These are phyloP conservation scores for Marmota flaviventris DNA, from an alignment of 2,113 vertebrate genomes.

Conservation along the genomic window DNA sequence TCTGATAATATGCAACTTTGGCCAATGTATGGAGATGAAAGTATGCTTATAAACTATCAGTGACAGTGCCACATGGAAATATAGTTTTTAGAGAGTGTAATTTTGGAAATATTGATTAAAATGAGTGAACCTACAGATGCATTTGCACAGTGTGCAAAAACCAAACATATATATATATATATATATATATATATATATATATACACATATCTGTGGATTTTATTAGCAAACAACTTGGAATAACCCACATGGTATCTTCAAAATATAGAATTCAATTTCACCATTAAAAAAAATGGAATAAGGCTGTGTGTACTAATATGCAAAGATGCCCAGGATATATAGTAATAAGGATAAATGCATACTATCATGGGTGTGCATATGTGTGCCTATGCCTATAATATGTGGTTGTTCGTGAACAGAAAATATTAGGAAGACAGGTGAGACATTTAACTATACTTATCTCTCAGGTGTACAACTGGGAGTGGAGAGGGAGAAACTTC, in stretches of 20 bases:
- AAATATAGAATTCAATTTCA: not conserved
- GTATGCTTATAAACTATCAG: not conserved
- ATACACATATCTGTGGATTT: not conserved
- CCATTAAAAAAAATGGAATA: not conserved
- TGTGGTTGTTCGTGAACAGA: not conserved
- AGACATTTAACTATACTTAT: not conserved
- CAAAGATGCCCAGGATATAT: not conserved
- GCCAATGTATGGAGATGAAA: not conserved
- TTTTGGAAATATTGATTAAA: not conserved
- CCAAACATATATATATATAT: too few relatives aligned
- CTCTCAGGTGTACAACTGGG: not conserved
- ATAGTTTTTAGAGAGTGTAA: not conserved
- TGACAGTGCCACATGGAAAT: not conserved
- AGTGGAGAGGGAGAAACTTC: not conserved
- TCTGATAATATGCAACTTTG: not conserved
- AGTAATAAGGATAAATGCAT: not conserved
- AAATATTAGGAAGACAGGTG: not conserved
- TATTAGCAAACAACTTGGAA: slow-evolving; percentile 23
- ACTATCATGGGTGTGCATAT: not conserved
- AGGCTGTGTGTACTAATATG: not conserved
- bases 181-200: too few relatives aligned
- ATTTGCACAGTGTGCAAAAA: not conserved
- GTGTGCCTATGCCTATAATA: not conserved
- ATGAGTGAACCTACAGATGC: not conserved
- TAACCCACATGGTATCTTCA: not conserved